A percentile compares a stretch with the other conserved stretches of the same genome.
These are phyloP conservation scores for Sminthurinus aureus DNA, from an alignment of 2,888 invertebrate species.

Conservation along the genomic window DNA sequence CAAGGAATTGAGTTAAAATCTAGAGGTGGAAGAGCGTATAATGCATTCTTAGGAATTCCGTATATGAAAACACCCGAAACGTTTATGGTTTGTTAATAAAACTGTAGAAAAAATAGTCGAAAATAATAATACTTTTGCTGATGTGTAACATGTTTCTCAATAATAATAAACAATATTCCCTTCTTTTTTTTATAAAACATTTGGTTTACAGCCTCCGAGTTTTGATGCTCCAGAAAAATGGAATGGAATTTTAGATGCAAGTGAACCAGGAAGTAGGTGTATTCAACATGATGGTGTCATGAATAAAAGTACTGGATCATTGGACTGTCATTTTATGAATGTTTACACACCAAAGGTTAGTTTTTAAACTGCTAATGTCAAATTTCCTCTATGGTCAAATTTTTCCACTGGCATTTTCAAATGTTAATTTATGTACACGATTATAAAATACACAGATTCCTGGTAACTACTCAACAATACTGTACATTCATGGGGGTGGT, in stretches of 20 bases:
- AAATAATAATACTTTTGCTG: no score
- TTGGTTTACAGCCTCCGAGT: conserved; percentile 28
- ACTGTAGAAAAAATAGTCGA: no score
- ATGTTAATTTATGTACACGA: no score
- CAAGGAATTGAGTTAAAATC: conserved; percentile 14
- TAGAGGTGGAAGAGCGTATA: conserved; percentile 13
- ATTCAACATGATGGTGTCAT: conserved; percentile 25
- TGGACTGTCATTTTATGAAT: conserved; percentile 35
- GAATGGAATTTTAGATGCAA: conserved; percentile 34
- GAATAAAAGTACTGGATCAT: conserved; percentile 7
- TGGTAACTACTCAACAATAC: conserved; percentile 17
- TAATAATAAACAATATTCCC: background rate
- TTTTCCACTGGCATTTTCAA: no score
- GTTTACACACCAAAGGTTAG: conserved; percentile 26
- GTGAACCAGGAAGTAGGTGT: conserved; percentile 10
- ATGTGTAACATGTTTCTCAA: no score
- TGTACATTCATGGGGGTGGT: conserved; percentile 39
- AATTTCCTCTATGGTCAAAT: no score
- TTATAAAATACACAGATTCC: background rate
- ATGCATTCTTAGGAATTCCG: conserved; percentile 27
- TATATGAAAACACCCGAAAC: conserved; percentile 23
- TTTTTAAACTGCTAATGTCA: no score
- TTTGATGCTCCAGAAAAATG: conserved; percentile 18
- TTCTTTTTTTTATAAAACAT: conserved; percentile 10
- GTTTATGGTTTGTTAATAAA: conserved; percentile 19